Base-by-base conservation (phyloP, 2,113 vertebrate species). In the Tylochromis polylepis region DNA sequence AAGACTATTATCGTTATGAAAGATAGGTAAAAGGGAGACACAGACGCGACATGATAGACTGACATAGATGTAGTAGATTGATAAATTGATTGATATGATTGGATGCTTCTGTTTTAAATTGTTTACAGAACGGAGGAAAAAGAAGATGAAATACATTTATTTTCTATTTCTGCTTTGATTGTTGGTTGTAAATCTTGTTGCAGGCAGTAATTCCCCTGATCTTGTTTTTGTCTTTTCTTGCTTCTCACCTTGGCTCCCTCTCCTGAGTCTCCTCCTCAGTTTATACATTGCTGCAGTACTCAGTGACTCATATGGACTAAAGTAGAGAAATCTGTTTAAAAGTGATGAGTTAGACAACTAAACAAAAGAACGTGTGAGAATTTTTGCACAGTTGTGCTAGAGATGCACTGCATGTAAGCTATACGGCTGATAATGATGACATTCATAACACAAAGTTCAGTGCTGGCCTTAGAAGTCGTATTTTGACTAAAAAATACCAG, bases 1-100 rank as follows among this genome's bases (percentile, higher is more conserved):
- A 36, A 56, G 84, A 56, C n/a, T 31, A 12, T 58, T 51, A 57
- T 88, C 70, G 78, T 31, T 56, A 31, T 38, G 55, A 89, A 81
- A 84, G 31, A 27, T 14, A 24, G 10, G 5, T 70, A 41, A 14
- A 27, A 55, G 16, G 10, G 8, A 49, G 22, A 41, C 11, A 38
- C 20, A 67, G 62, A n/a, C 1, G 20, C 65, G 20, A 43, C 18
- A 24, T 24, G 3, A 78, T 34, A 41, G 20, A 36, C 22, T 51
- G 65, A 55, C 11, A 16, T 10, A 43, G 56, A 31, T 29, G 29
- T 31, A 77, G 70, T 51, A 31, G 43, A 51, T 31, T 14, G 11
- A 77, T 77, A 20, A n/a, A 31, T 31, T 77, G 6, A 72, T 77
- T 51, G 24, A 34, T 3, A 51, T 31, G 27, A 31, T 31, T 77